A percentile compares a stretch with the other conserved stretches of the same genome.
Evolutionary conservation across 2,113 vertebrate genomes (phyloP).

Genomic region (Mionectes macconnelli): DNA sequence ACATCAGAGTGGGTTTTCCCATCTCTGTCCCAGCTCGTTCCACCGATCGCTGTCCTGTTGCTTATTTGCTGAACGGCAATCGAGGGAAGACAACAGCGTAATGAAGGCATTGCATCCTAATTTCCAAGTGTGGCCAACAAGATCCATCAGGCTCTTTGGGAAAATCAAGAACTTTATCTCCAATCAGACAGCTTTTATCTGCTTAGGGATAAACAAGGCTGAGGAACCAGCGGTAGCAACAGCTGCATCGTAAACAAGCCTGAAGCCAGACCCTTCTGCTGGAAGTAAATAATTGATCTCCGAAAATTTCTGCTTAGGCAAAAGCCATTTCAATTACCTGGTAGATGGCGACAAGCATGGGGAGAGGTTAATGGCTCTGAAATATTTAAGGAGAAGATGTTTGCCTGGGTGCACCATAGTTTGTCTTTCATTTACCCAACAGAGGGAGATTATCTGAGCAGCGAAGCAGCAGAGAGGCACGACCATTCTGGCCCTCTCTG

Average conservation of each 20-base stretch:
- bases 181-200: constrained; percentile 67
- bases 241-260: constrained; percentile 33
- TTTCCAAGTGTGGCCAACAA: constrained; percentile 56
- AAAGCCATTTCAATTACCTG: constrained; percentile 37
- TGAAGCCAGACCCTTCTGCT: constrained; percentile 29
- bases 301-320: constrained; percentile 16
- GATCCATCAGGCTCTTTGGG: constrained; percentile 46
- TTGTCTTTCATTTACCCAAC: background rate
- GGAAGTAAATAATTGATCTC: constrained; percentile 54
- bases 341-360: background rate
- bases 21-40: accelerated
- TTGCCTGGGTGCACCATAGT: background rate
- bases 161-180: constrained; percentile 60
- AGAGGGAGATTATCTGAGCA: background rate
- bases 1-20: background rate
- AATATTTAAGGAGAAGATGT: background rate
- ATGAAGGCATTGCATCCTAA: constrained; percentile 4
- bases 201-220: constrained; percentile 55
- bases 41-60: accelerated
- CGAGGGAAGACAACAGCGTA: background rate
- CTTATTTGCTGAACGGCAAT: background rate
- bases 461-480: background rate
- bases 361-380: constrained; percentile 4
- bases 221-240: constrained; percentile 26
- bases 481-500: accelerated